Base-by-base conservation (phyloP, 2,113 vertebrate species). In the Tricholaema leucomelas region DNA sequence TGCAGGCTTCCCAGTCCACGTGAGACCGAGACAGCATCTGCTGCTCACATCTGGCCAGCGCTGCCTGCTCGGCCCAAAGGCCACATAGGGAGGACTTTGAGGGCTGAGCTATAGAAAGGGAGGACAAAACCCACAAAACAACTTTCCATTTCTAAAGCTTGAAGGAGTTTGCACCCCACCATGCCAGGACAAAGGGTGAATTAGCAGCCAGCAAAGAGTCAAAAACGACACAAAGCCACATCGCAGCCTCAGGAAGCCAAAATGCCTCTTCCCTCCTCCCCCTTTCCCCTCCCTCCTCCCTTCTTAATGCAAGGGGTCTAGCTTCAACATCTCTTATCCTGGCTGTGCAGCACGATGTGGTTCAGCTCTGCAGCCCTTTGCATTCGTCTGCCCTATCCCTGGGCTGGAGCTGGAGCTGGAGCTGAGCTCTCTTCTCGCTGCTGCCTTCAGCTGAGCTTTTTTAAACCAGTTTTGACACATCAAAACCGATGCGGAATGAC, bases 201-300 rank as follows among this genome's bases (percentile, higher is more conserved):
- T 74, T 56, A 74, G 90, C 92, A 83, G 91, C 82, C 89, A 91
- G 93, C 77, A 76, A 86, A 83, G 91, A 65, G 81, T 50, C 19
- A 71, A 84, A 89, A 95, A 85, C 86, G 94, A 88, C 93, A 93
- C 93, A 95, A 96, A 94, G 93, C 86, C 93, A 77, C 96, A 85
- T 70, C 65, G 6, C 16, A 3, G 87, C 31, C 6, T 87, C 79
- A 61, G 81, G 85, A 93, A 96, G 91, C 82, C 92, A 87, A 92
- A 87, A 91, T 96, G 87, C 72, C 67, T 69, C 21, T 54, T 28
- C 25, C 25, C 25, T 5, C 5, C 50, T 25, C 6, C 52, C 52
- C 52, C 27, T 15, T 23, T 10, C 10, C 46, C 21, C 46, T 10
- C 10, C 46, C 46, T 5, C 21, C 50, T 74, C 6, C 36, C 25